phyloP scores from a whole-genome alignment of 1,140 invertebrate genomes.

The Heliconius melpomene region DNA sequence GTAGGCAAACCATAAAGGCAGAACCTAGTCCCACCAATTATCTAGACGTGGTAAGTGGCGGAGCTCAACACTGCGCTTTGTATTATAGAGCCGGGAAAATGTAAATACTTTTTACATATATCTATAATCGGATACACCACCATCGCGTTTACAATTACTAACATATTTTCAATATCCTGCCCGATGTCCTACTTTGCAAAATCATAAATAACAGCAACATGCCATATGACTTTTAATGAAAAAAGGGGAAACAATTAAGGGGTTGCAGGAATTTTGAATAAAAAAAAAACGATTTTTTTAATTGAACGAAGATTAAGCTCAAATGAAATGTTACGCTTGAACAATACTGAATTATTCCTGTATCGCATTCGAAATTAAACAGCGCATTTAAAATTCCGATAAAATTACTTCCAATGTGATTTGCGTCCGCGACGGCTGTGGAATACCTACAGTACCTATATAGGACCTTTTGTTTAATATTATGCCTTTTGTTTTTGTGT shows the following conservation, averaged over 20 bases:
- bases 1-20: fast-evolving
- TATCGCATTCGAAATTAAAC: slow-evolving; percentile 25
- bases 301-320: neutral
- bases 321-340: slow-evolving; percentile 26
- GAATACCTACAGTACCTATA: slow-evolving; percentile 7
- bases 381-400: slow-evolving; percentile 31
- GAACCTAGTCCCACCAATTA: no score
- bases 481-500: neutral
- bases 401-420: slow-evolving; percentile 30
- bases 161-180: no score
- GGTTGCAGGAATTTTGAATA: neutral
- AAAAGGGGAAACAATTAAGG: neutral
- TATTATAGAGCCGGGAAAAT: no score
- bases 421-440: neutral
- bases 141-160: no score
- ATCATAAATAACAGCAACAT: neutral
- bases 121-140: no score
- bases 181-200: no score
- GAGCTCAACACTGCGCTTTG: no score
- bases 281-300: neutral
- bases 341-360: slow-evolving; percentile 32
- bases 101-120: no score
- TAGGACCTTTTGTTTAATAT: neutral
- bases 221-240: neutral
- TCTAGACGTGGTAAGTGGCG: no score